Base-by-base conservation (phyloP, 2,888 invertebrate genomes). In the Noctua janthe region DNA sequence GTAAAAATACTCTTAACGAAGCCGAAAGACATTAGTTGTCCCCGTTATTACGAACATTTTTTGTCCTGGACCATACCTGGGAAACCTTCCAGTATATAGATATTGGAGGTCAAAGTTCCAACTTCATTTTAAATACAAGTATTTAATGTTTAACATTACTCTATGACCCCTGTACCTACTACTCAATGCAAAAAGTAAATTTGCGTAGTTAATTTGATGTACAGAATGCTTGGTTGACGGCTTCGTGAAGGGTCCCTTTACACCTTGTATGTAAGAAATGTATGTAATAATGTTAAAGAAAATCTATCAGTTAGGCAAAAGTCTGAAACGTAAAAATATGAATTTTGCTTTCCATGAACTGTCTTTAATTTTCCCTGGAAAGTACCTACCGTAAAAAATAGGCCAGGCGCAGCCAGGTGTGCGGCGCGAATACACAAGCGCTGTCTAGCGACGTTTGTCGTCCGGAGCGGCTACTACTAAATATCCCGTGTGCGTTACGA, bases 281-380 rank as follows among this genome's bases (percentile, higher is more conserved):
- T 90, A 90, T 90, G 83, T 89, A 93, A 91, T 93, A 92, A 92
- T 93, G 94, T 95, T 94, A 90, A 91, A 91, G 76, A 85, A 93
- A 93, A 92, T 94, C 91, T 94, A 94, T 94, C 95, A 93, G 94
- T 94, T 95, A 95, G 94, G 92, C 94, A 95, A 94, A 95, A 97
- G 96, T 96, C 96, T 96, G 96, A 96, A 91, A 93, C 91, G 91
- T 92, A 89, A 94, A 93, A 92, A 94, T 94, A 95, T 94, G 93
- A 94, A 94, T 93, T 95, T 96, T 96, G 96, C 96, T 96, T 96
- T 96, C 94, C 88, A 91, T 49, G 23, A 11, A 7, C 29, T n/a
- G 62, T 86, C 39, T 84, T 91, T 92, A 91, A 84, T 90, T 89
- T 75, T 72, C 47, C 82, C 74, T 10, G n/a, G 10, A 39, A 35